Percentiles rank a stretch among this genome's conserved stretches.
Conservation (phyloP, 2,888 invertebrate species). For the Glyphotaelius pellucidus region DNA sequence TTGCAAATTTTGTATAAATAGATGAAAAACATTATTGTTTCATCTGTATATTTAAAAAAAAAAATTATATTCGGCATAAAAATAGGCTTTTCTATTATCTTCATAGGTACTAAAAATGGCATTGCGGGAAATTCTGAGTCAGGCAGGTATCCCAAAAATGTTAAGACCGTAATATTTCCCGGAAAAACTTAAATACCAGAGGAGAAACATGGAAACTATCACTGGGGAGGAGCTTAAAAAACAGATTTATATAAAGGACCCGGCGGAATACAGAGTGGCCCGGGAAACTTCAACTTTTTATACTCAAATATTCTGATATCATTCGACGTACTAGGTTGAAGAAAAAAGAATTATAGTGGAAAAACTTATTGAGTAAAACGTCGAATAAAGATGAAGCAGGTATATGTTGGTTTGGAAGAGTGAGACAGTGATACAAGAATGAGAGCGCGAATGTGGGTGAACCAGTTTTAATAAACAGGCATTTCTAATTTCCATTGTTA, state of each 20-base stretch:
- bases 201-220: background rate
- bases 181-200: conserved; percentile 10
- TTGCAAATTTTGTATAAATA: background rate
- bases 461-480: no score
- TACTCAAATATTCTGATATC: background rate
- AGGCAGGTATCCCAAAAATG: background rate
- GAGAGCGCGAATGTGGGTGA: no score
- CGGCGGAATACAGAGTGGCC: background rate
- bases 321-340: background rate
- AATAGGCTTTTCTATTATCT: background rate
- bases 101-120: background rate
- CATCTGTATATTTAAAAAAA: background rate
- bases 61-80: background rate
- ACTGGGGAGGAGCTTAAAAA: background rate
- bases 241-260: conserved; percentile 28
- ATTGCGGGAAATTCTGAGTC: background rate
- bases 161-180: conserved; percentile 4
- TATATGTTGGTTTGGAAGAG: no score
- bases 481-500: no score
- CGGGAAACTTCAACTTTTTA: background rate
- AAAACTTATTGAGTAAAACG: no score
- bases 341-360: background rate
- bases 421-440: no score
- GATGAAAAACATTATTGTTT: background rate
- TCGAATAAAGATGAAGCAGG: no score